Base-by-base conservation (phyloP, 2,888 invertebrate genomes). In the Leucoma salicis region DNA sequence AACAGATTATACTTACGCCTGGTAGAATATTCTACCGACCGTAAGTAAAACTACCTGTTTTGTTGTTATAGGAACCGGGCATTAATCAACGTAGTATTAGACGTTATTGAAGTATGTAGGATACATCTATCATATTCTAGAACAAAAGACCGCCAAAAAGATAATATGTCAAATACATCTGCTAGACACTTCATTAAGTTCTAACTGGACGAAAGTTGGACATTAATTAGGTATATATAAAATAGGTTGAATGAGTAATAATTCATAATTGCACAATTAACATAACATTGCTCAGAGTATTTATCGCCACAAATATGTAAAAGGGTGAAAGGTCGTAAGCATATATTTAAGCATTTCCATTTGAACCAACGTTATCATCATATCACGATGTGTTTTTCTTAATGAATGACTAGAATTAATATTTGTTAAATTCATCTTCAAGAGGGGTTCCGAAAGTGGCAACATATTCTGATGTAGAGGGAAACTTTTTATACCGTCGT, bases 241-340 rank as follows among this genome's bases (percentile, higher is more conserved):
- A 61, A 58, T 57, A 48, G 55, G 54, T 57, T 53, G 35, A 61
- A 50, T 56, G 40, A 35, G 53, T 46, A 56, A 59, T 49, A 40
- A 44, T 31, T 37, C 39, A 31, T 43, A 39, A 43, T 50, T 50
- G 46, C 46, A 42, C 49, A 59, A 59, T 57, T 49, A 24, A 21
- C 21, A 21, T 21, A 21, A 21, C 21, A 8, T 21, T 21, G 8
- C 21, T 21, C 6, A 21, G 21, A 8, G 8, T 21, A 21, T 34
- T 62, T 62, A 58, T 58, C 57, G 14, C 27, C 39, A 62, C 27
- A 57, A 42, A 41, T 58, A 57, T 36, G 50, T 49, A 42, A 42
- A 57, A 47, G 35, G 36, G 43, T 47, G 58, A 53, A 14, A 57
- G 46, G 50, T 53, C 50, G 37, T 38, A 39, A 57, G 57, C 8